Evolutionary conservation across 2,797 vertebrate genomes (phyloP).

Genomic region (Lycodopsis pacificus): DNA sequence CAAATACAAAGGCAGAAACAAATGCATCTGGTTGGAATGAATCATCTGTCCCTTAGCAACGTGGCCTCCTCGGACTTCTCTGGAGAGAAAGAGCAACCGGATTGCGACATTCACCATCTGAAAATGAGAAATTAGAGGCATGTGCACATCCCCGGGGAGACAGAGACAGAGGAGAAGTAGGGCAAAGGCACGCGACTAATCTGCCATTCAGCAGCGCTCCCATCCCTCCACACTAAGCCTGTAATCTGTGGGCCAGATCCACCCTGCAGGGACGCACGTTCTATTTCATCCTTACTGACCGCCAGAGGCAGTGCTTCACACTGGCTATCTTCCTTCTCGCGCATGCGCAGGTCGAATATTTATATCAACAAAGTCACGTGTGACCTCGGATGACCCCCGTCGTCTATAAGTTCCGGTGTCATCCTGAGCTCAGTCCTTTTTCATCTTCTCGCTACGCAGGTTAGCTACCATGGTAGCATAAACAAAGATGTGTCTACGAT

Average conservation of each 20-base stretch:
- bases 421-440: no score
- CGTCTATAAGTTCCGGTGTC: no score
- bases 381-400: no score
- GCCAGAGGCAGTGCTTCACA: no score
- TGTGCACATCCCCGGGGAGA: constrained; percentile 13
- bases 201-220: constrained; percentile 25
- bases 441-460: no score
- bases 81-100: constrained; percentile 10
- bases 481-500: no score
- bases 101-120: constrained; percentile 20
- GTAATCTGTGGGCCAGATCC: constrained; percentile 37
- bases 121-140: constrained; percentile 22
- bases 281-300: no score
- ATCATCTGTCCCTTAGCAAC: not conserved
- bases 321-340: no score
- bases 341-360: no score
- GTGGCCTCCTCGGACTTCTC: constrained; percentile 13
- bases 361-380: no score
- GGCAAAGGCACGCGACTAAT: constrained; percentile 54
- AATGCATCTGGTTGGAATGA: not conserved
- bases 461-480: no score
- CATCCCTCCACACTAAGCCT: constrained; percentile 11
- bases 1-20: not conserved
- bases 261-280: not conserved
- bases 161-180: constrained; percentile 36